These are phyloP conservation scores for Apaloderma vittatum DNA, from an alignment of 2,113 vertebrate species.

Conservation along the genomic window DNA sequence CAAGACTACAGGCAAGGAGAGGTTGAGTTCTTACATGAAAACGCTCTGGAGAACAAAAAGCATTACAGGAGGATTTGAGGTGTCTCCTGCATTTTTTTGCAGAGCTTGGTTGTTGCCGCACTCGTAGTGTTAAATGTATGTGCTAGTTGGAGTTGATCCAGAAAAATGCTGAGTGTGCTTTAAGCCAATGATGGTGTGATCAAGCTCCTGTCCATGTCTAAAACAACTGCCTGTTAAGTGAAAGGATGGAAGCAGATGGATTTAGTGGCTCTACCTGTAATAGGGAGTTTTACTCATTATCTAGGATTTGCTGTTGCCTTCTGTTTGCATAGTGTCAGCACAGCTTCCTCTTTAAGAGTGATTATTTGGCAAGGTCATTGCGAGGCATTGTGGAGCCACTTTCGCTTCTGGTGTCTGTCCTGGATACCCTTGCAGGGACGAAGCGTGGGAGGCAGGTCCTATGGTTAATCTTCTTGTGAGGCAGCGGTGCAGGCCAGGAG, in stretches of 20 bases:
- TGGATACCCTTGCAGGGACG: not conserved
- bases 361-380: not conserved
- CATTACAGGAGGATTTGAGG: not conserved
- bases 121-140: not conserved
- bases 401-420: not conserved
- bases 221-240: not conserved
- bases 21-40: not conserved
- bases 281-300: not conserved
- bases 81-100: not conserved
- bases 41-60: not conserved
- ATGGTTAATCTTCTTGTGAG: not conserved
- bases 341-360: not conserved
- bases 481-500: not conserved
- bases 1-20: not conserved
- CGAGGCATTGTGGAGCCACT: not conserved
- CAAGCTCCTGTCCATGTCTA: not conserved
- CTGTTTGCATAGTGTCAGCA: not conserved
- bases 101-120: not conserved
- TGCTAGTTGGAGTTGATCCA: not conserved
- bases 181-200: not conserved
- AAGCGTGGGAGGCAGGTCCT: not conserved
- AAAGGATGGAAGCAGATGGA: constrained; percentile 5
- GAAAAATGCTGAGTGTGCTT: not conserved
- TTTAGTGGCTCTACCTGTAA: not conserved
- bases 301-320: constrained; percentile 8